phyloP scores from a whole-genome alignment of 2,888 invertebrate genomes.

The Amiota minor region DNA sequence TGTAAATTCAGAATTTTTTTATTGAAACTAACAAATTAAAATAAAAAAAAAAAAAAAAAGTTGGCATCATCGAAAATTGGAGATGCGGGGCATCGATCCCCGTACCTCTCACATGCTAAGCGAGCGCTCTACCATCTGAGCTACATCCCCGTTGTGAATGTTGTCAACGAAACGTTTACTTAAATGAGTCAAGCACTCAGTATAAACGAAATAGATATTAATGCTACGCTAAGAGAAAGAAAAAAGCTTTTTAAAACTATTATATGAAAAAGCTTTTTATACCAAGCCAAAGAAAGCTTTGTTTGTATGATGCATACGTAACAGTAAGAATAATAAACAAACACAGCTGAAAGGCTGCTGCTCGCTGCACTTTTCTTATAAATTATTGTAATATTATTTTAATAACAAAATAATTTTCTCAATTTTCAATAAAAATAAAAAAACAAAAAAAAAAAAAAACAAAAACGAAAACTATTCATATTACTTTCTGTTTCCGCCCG shows the following conservation, averaged over 20 bases:
- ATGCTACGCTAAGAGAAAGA: neutral
- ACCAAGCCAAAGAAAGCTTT: neutral
- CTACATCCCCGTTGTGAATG: constrained; percentile 59
- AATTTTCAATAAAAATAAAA: neutral
- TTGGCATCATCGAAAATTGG: constrained; percentile 11
- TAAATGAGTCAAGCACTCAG: neutral
- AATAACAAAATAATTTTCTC: too few relatives aligned
- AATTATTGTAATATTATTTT: neutral
- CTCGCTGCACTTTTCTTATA: too few relatives aligned
- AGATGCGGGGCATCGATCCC: constrained; percentile 74
- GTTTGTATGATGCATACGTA: too few relatives aligned
- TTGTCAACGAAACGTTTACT: too few relatives aligned
- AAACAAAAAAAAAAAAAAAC: neutral
- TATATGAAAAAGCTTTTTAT: neutral
- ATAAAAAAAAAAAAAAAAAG: neutral
- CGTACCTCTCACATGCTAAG: constrained; percentile 74
- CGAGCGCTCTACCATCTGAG: constrained; percentile 70
- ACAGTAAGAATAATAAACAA: too few relatives aligned
- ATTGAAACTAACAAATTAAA: too few relatives aligned
- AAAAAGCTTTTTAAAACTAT: neutral
- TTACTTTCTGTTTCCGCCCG: constrained; percentile 32
- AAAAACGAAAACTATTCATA: too few relatives aligned
- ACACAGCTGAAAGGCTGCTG: too few relatives aligned
- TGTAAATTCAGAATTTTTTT: too few relatives aligned
- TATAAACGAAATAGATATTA: neutral